Percentiles rank a stretch among this genome's conserved stretches.
Evolutionary conservation across 2,113 vertebrate genomes (phyloP).

Genomic region (Oenanthe oenanthe): DNA sequence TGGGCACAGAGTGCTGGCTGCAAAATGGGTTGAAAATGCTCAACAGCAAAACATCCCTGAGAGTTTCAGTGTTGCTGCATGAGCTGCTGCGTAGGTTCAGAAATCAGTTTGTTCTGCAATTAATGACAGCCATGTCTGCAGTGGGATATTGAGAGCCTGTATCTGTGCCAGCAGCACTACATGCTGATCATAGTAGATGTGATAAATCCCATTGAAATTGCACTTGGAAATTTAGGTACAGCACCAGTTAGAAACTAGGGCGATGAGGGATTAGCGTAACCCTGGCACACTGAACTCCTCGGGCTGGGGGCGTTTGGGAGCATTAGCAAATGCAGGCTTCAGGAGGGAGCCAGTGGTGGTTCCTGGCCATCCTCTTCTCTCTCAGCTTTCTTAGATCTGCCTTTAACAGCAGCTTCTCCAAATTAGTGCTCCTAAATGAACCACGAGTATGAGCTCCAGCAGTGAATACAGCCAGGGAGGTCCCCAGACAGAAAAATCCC

Average conservation of each 20-base stretch:
- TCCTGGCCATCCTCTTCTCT: background rate
- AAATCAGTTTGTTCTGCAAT: slow-evolving; percentile 33
- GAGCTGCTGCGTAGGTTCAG: background rate
- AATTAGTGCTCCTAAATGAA: background rate
- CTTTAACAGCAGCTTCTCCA: background rate
- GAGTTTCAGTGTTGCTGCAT: background rate
- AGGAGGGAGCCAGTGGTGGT: background rate
- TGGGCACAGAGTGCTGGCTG: background rate
- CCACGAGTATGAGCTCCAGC: background rate
- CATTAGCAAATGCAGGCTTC: slow-evolving; percentile 4
- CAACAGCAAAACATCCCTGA: background rate
- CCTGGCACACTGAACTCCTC: slow-evolving; percentile 44
- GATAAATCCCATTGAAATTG: slow-evolving; percentile 51
- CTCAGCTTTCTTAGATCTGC: background rate
- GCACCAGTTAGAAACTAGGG: slow-evolving; percentile 51
- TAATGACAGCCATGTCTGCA: background rate
- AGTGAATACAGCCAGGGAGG: background rate
- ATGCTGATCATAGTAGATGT: slow-evolving; percentile 14
- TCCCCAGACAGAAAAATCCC: slow-evolving; percentile 10
- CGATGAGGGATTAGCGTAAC: slow-evolving; percentile 44
- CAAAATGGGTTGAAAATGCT: background rate
- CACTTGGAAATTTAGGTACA: slow-evolving; percentile 60
- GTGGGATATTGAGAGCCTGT: background rate
- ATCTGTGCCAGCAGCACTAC: slow-evolving; percentile 24
- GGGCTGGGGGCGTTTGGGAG: background rate